Evolutionary conservation across 2,888 invertebrate species (phyloP).

Genomic region (Oegoconia quadripuncta): DNA sequence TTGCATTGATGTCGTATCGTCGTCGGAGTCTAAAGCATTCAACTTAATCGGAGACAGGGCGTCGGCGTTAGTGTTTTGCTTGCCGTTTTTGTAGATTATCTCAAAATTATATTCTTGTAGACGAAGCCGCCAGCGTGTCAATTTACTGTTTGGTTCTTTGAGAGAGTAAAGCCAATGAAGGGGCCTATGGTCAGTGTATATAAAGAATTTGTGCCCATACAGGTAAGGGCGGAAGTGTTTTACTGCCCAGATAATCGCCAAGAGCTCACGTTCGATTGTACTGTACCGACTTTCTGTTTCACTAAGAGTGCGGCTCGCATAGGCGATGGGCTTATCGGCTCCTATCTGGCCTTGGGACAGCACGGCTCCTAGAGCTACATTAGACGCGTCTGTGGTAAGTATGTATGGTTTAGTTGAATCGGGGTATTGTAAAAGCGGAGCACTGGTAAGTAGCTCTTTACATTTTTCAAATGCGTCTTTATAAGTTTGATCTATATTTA

Average conservation of each 20-base stretch:
- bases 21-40: background rate
- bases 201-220: conserved; percentile 13
- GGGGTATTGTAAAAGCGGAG: conserved; percentile 35
- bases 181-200: conserved; percentile 18
- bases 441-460: conserved; percentile 26
- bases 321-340: conserved; percentile 13
- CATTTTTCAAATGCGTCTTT: conserved; percentile 22
- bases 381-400: conserved; percentile 24
- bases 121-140: conserved; percentile 17
- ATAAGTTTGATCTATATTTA: conserved; percentile 15
- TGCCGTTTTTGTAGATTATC: conserved; percentile 12
- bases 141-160: conserved; percentile 20
- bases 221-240: conserved; percentile 16
- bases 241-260: conserved; percentile 13
- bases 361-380: conserved; percentile 22
- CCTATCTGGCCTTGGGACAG: conserved; percentile 22
- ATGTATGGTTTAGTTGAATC: conserved; percentile 29
- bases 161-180: conserved; percentile 18
- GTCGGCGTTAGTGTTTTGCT: conserved; percentile 16
- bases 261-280: conserved; percentile 13
- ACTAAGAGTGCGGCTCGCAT: conserved; percentile 6
- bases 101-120: conserved; percentile 18
- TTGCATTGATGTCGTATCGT: conserved; percentile 6
- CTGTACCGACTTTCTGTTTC: conserved; percentile 12
- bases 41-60: conserved; percentile 13